phyloP scores from a whole-genome alignment of 2,888 invertebrate species.

The Hemicrepidius hirtus region DNA sequence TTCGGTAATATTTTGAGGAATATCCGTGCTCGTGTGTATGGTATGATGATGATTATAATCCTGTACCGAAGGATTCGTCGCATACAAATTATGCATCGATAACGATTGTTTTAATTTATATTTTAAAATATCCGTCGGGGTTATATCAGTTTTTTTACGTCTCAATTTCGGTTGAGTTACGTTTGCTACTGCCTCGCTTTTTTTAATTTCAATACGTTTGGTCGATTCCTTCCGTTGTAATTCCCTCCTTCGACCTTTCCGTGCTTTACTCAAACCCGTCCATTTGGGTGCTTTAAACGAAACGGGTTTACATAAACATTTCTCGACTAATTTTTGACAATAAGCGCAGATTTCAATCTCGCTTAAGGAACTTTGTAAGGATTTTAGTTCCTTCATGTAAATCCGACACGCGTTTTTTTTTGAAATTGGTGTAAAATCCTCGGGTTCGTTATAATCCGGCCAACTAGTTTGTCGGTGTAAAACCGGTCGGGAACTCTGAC shows the following conservation, averaged over 20 bases:
- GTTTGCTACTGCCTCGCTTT: background rate
- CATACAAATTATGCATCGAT: slow-evolving; percentile 69
- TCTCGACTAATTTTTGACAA: slow-evolving; percentile 29
- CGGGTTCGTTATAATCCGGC: slow-evolving; percentile 23
- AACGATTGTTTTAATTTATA: slow-evolving; percentile 69
- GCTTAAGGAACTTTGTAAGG: slow-evolving; percentile 26
- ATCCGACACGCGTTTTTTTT: slow-evolving; percentile 28
- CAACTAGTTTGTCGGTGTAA: slow-evolving; percentile 31
- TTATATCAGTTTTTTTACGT: slow-evolving; percentile 56
- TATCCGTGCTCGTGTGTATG: slow-evolving; percentile 65
- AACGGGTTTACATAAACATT: slow-evolving; percentile 34
- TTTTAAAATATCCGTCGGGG: slow-evolving; percentile 63
- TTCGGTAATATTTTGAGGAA: slow-evolving; percentile 42
- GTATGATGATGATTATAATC: slow-evolving; percentile 68
- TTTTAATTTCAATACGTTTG: background rate
- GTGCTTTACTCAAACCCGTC: slow-evolving; percentile 4
- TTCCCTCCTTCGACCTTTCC: slow-evolving; percentile 13
- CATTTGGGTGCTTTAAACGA: slow-evolving; percentile 39
- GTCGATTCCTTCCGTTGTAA: slow-evolving; percentile 4
- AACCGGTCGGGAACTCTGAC: slow-evolving; percentile 31
- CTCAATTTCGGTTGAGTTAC: slow-evolving; percentile 14
- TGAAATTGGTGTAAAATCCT: slow-evolving; percentile 11
- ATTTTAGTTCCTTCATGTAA: slow-evolving; percentile 33
- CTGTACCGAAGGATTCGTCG: slow-evolving; percentile 43
- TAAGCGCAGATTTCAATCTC: slow-evolving; percentile 34